phyloP scores from a whole-genome alignment of 2,113 vertebrate species.

The Lophura nycthemera region DNA sequence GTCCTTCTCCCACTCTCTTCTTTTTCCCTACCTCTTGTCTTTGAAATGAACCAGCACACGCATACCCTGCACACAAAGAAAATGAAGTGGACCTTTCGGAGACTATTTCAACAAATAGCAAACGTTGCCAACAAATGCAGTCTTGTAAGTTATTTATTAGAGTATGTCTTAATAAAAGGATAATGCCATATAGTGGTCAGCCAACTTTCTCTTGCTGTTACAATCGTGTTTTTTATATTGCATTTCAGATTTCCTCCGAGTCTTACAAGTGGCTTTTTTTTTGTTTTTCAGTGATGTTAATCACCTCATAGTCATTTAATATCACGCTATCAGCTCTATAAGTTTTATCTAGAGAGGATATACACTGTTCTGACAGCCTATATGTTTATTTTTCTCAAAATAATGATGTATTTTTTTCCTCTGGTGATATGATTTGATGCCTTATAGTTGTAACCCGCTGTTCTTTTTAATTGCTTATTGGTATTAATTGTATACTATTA shows the following conservation, averaged over 20 bases:
- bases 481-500: constrained; percentile 77
- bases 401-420: constrained; percentile 40
- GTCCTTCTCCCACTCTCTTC: not conserved
- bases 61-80: not conserved
- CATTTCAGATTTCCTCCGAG: constrained; percentile 47
- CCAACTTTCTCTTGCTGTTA: constrained; percentile 10
- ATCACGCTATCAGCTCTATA: not conserved
- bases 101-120: not conserved
- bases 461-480: constrained; percentile 81
- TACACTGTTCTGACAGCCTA: not conserved
- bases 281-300: constrained; percentile 57
- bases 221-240: not conserved
- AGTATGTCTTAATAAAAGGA: constrained; percentile 15
- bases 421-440: constrained; percentile 69
- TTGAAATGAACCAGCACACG: not conserved
- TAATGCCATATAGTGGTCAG: constrained; percentile 46
- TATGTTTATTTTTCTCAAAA: constrained; percentile 57
- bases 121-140: not conserved
- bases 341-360: constrained; percentile 42
- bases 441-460: constrained; percentile 71
- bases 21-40: not conserved
- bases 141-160: constrained; percentile 51
- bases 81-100: constrained; percentile 12
- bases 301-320: constrained; percentile 54
- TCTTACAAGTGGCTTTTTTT: constrained; percentile 20